Percentiles rank a stretch among this genome's conserved stretches.
These are phyloP conservation scores for Catharus minimus DNA, from an alignment of 2,113 vertebrate species.

Conservation along the genomic window DNA sequence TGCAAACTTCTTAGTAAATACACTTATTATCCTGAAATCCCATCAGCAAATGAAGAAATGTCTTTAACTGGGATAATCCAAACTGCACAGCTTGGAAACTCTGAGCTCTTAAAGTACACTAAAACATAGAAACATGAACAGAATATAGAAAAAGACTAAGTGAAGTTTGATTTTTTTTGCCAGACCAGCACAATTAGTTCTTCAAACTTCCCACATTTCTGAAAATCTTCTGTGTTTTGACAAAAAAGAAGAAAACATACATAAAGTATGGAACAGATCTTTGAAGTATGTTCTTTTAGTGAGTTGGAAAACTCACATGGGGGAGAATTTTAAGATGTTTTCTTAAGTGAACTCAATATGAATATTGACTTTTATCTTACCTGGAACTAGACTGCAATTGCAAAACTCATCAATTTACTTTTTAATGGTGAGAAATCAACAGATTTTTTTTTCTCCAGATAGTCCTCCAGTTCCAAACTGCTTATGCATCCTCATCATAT, in stretches of 20 bases:
- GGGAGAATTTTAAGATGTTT: not conserved
- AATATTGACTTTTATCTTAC: not conserved
- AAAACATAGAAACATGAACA: not conserved
- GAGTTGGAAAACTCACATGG: accelerated
- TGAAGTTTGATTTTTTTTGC: not conserved
- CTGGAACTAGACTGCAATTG: not conserved
- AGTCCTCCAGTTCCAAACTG: not conserved
- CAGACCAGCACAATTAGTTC: not conserved
- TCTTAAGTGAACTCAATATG: not conserved
- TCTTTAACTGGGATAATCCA: not conserved
- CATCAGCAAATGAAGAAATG: not conserved
- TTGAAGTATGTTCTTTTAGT: not conserved
- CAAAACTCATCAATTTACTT: not conserved
- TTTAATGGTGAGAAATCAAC: not conserved
- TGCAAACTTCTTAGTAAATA: not conserved
- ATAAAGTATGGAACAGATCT: not conserved
- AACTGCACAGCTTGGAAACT: not conserved
- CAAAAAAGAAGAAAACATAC: not conserved
- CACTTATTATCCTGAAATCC: not conserved
- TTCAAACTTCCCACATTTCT: not conserved
- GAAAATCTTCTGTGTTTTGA: not conserved
- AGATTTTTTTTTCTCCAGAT: not conserved
- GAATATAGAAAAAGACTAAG: not conserved
- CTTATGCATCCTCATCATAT: not conserved
- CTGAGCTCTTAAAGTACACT: not conserved